Evolutionary conservation across 1,140 invertebrate genomes (phyloP).

Genomic region (Piezodorus guildinii): DNA sequence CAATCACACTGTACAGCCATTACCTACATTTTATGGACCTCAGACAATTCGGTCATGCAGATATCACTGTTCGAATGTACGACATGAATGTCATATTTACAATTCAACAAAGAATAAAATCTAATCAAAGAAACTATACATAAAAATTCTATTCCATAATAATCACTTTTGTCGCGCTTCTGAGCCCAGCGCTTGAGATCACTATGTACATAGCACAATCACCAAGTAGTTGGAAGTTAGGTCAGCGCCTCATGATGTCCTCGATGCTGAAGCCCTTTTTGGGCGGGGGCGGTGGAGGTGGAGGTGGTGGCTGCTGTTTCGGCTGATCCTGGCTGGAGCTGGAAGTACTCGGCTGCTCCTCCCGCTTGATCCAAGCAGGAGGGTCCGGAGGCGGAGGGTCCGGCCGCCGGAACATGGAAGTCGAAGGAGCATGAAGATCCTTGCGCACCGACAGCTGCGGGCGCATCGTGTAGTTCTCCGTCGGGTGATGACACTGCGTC

Average conservation of each 20-base stretch:
- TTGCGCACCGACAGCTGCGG: constrained; percentile 26
- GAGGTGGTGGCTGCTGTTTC: neutral
- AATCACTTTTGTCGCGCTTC: constrained; percentile 3
- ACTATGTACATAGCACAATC: constrained; percentile 8
- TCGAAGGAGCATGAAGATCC: constrained; percentile 26
- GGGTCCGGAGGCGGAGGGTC: constrained; percentile 14
- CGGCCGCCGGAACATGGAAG: constrained; percentile 23
- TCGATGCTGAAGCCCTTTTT: constrained; percentile 27
- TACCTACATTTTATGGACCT: no score
- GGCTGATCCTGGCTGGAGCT: neutral
- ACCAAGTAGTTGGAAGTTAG: neutral
- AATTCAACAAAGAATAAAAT: constrained; percentile 4
- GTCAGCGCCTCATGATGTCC: constrained; percentile 24
- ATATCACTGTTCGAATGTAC: no score
- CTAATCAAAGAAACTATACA: constrained; percentile 3
- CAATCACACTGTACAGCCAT: no score
- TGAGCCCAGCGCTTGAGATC: neutral
- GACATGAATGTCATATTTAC: no score
- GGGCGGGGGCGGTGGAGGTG: constrained; percentile 13
- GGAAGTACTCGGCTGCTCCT: constrained; percentile 5
- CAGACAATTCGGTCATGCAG: no score
- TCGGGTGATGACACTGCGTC: constrained; percentile 23
- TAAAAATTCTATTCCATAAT: neutral
- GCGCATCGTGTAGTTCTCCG: constrained; percentile 26
- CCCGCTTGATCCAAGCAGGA: constrained; percentile 2